A percentile compares a stretch with the other conserved stretches of the same genome.
Conservation (phyloP, 2,888 invertebrate genomes). For the Drosophila niveifrons region DNA sequence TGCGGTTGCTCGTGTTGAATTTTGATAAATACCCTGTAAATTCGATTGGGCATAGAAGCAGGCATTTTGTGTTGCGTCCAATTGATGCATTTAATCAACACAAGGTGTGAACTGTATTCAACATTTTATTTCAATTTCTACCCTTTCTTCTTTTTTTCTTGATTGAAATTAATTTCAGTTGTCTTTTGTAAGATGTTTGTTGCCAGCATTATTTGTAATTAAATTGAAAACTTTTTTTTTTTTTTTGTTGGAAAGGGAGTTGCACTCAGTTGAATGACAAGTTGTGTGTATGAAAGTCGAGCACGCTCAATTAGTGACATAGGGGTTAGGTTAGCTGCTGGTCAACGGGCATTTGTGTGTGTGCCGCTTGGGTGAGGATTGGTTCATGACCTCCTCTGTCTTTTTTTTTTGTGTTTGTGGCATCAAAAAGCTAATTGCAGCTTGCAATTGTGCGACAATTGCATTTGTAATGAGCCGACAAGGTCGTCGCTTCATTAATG, state of each 20-base stretch:
- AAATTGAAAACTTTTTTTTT: conserved; percentile 1
- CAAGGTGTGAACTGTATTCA: background rate
- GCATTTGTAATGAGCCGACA: conserved; percentile 60
- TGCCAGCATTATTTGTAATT: background rate
- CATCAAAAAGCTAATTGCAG: conserved; percentile 55
- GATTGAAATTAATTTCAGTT: background rate
- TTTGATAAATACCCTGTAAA: conserved; percentile 22
- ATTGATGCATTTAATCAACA: background rate
- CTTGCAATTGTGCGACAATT: conserved; percentile 62
- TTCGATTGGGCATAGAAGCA: background rate
- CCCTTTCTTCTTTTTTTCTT: background rate
- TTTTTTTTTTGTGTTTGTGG: conserved; percentile 12
- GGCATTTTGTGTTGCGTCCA: background rate
- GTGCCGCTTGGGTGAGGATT: conserved; percentile 29
- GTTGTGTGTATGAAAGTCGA: conserved; percentile 11
- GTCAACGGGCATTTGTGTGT: background rate
- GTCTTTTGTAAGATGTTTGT: background rate
- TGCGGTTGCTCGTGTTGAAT: conserved; percentile 11
- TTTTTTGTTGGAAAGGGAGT: too few relatives aligned
- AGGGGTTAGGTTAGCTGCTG: conserved; percentile 11
- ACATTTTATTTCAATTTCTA: too few relatives aligned
- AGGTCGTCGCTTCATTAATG: conserved; percentile 56
- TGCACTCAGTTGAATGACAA: background rate
- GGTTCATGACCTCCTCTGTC: conserved; percentile 55
- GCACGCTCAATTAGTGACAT: conserved; percentile 11